These are phyloP conservation scores for Oppia nitens DNA, from an alignment of 1,140 invertebrate species.

Conservation along the genomic window DNA sequence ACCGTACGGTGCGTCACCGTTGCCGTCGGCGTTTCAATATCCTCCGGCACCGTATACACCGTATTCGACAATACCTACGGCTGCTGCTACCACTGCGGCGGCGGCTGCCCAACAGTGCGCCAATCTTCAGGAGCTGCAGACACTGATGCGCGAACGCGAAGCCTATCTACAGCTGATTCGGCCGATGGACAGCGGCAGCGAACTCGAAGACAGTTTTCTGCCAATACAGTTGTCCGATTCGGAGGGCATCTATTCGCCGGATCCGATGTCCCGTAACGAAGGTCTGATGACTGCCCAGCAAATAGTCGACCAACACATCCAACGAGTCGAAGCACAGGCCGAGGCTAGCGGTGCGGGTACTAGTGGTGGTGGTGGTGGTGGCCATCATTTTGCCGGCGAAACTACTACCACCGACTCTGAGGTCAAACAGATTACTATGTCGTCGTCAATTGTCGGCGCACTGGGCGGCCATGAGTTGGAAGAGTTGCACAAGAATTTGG, in stretches of 20 bases:
- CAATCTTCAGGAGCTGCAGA: conserved; percentile 1
- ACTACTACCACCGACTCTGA: no score
- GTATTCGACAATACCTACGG: no score
- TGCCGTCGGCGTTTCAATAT: neutral
- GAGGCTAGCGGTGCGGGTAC: neutral
- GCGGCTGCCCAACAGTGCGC: neutral
- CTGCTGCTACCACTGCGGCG: no score
- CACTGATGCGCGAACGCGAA: neutral
- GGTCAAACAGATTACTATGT: no score
- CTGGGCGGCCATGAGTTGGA: neutral
- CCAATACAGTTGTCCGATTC: conserved; percentile 4
- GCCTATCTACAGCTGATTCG: neutral
- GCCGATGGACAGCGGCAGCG: conserved; percentile 2
- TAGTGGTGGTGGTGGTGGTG: no score
- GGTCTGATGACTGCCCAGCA: neutral
- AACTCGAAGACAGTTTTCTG: neutral
- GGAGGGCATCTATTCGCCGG: neutral
- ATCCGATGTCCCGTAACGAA: neutral
- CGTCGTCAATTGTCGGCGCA: neutral
- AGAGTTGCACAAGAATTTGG: no score
- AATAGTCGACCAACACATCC: neutral
- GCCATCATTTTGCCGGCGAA: no score
- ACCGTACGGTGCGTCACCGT: neutral
- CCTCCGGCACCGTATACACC: neutral
- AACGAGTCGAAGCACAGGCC: neutral